Conservation (phyloP, 2,113 vertebrate genomes). For the Ptilorrhoa leucosticta region DNA sequence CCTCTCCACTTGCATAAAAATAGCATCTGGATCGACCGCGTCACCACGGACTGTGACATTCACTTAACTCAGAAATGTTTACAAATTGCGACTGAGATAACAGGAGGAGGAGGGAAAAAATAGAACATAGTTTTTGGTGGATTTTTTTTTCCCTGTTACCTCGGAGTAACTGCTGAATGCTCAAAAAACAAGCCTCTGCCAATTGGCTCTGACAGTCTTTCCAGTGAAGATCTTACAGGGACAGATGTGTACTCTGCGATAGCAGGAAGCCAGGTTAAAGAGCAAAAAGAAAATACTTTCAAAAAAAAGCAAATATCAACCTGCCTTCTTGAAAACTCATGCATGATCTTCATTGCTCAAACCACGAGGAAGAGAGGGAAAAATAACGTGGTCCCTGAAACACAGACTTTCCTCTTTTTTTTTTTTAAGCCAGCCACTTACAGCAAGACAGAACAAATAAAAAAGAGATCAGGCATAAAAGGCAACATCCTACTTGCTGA, state of each 20-base stretch:
- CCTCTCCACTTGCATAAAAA: background rate
- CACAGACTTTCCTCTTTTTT: background rate
- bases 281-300: background rate
- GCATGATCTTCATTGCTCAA: background rate
- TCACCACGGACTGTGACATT: background rate
- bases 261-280: background rate
- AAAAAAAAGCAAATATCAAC: background rate
- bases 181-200: background rate
- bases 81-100: slow-evolving; percentile 33
- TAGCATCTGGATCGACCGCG: background rate
- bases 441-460: background rate
- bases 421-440: background rate
- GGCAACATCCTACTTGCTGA: background rate
- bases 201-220: background rate
- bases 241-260: background rate
- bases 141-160: background rate
- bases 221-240: background rate
- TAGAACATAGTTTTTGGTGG: background rate
- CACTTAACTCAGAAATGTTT: slow-evolving; percentile 5
- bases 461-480: background rate
- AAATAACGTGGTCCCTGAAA: background rate
- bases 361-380: background rate
- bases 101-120: background rate
- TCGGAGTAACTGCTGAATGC: slow-evolving; percentile 12
- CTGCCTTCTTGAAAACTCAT: background rate